These are phyloP conservation scores for Cichladusa arquata DNA, from an alignment of 2,113 vertebrate species.

Conservation along the genomic window DNA sequence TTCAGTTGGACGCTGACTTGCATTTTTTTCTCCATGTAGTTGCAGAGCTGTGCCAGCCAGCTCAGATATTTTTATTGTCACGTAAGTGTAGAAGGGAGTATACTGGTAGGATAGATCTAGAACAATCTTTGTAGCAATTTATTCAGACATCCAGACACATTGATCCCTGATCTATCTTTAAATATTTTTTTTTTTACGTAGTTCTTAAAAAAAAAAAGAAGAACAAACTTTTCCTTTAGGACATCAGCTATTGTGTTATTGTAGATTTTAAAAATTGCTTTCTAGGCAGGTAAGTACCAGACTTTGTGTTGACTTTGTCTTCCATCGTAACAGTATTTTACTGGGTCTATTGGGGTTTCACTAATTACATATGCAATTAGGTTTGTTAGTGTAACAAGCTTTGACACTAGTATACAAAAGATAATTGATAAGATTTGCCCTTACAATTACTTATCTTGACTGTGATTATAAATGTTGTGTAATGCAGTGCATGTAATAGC, in stretches of 20 bases:
- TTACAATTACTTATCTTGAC: neutral
- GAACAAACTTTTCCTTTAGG: neutral
- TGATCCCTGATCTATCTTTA: neutral
- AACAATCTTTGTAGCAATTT: neutral
- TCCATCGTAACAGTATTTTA: neutral
- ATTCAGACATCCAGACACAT: neutral
- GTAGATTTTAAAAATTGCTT: neutral
- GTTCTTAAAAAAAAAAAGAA: neutral
- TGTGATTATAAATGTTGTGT: neutral
- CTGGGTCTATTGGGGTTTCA: neutral
- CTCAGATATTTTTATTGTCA: neutral
- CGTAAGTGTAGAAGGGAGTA: neutral
- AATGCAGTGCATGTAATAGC: neutral
- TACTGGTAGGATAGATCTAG: neutral
- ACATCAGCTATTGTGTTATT: neutral
- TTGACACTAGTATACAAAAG: neutral
- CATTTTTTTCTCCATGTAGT: neutral
- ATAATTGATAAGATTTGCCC: neutral
- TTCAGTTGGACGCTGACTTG: neutral
- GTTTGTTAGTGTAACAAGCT: neutral
- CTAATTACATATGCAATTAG: neutral
- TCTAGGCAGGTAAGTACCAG: neutral
- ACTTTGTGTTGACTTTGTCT: neutral
- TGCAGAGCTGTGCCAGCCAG: neutral
- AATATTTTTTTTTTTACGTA: neutral